phyloP scores from a whole-genome alignment of 1,140 invertebrate genomes.

The Rhizoglyphus robini region DNA sequence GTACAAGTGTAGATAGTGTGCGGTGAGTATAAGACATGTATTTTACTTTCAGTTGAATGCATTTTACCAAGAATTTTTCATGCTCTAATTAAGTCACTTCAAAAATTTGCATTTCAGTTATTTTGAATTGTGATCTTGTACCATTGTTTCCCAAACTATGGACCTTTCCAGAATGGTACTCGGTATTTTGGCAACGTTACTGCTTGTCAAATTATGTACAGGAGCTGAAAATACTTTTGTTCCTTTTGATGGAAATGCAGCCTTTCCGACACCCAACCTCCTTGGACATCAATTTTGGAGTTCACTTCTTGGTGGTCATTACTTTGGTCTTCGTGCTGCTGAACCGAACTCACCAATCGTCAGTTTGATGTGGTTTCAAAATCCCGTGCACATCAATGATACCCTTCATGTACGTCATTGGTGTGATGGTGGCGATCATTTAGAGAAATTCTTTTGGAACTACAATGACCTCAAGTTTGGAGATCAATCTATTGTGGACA shows the following conservation, averaged over 20 bases:
- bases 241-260: neutral
- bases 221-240: neutral
- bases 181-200: too few species aligned
- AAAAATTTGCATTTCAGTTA: too few species aligned
- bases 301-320: conserved; percentile 35
- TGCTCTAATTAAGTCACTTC: too few species aligned
- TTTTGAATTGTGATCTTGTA: too few species aligned
- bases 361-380: conserved; percentile 92
- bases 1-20: too few species aligned
- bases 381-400: conserved; percentile 34
- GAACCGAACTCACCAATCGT: conserved; percentile 72
- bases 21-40: too few species aligned
- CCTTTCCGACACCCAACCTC: neutral
- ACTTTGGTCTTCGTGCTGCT: conserved; percentile 65
- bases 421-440: conserved; percentile 76
- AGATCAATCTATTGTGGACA: conserved; percentile 72
- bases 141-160: neutral
- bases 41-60: too few species aligned
- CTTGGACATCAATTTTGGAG: conserved; percentile 30
- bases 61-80: too few species aligned
- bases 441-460: conserved; percentile 68
- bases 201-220: too few species aligned
- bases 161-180: neutral
- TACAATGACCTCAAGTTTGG: conserved; percentile 90
- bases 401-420: conserved; percentile 57